Base-by-base conservation (phyloP, 2,113 vertebrate genomes). In the Paedocypris sp. region DNA sequence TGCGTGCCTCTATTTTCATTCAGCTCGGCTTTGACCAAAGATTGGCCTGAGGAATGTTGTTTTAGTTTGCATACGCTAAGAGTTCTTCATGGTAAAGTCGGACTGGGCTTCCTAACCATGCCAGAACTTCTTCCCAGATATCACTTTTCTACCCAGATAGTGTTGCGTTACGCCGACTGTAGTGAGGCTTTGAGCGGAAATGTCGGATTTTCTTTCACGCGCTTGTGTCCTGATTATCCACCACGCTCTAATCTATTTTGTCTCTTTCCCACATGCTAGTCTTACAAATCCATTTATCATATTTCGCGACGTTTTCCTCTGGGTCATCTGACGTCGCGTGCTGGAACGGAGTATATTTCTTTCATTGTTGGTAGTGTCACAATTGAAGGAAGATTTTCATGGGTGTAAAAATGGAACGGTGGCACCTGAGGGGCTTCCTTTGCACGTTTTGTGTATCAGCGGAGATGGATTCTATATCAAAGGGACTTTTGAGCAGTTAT, bases 1-100 rank as follows among this genome's bases (percentile, higher is more conserved):
- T 33, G 26, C 62, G 45, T 66, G 59, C 74, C 77, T 79, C 78
- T 79, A 76, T 82, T 85, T 82, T 78, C 69, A 80, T 74, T 73
- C 68, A 69, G 64, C 54, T 69, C 70, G 58, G 66, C 62, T 69
- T 80, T 73, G 60, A 67, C 68, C 54, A 61, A 69, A 71, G 43
- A 63, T 69, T 69, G 61, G 70, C 78, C 75, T 69, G 67, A 72
- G 39, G 64, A 73, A 73, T 53, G 42, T 65, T 67, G 56, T 36
- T 51, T 59, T 49, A 60, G 43, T 43, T 43, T 65, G 60, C 48
- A 48, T 61, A 45, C 53, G 54, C 33, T 31, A 26, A 53, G 69
- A 15, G 32, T 49, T 25, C n/a, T n/a, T n/a, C n/a, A n/a, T n/a
- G n/a, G n/a, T n/a, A n/a, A n/a, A n/a, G n/a, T n/a, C 15, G 29